phyloP scores from a whole-genome alignment of 2,797 vertebrate genomes.

The Chelon auratus region DNA sequence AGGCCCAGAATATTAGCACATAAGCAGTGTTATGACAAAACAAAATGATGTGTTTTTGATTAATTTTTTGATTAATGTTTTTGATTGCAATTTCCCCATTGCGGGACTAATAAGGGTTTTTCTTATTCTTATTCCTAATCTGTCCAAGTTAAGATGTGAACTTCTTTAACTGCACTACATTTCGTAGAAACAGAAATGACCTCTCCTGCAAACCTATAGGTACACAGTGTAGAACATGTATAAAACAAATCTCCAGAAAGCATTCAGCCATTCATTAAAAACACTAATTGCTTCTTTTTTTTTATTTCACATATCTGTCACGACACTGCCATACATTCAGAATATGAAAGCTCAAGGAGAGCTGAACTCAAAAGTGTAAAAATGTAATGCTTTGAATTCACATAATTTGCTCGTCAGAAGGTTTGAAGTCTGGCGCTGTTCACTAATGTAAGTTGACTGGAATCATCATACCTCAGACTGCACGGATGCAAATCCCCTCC shows the following conservation, averaged over 20 bases:
- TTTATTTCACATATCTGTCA: not conserved
- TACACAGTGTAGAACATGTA: not conserved
- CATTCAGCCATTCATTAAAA: not conserved
- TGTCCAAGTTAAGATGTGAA: not conserved
- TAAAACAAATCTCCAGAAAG: not conserved
- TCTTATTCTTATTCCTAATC: too few species aligned
- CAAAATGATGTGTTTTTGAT: not conserved
- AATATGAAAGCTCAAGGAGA: constrained; percentile 14
- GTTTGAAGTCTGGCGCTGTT: constrained; percentile 7
- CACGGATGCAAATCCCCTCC: constrained; percentile 37
- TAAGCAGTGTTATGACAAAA: not conserved
- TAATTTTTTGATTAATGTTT: too few species aligned
- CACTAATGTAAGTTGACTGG: constrained; percentile 11
- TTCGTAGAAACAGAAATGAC: not conserved
- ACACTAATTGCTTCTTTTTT: not conserved
- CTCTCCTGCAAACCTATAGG: not conserved
- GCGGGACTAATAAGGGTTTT: too few species aligned
- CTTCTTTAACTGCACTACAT: not conserved
- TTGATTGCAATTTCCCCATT: too few species aligned
- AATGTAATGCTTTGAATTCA: constrained; percentile 18
- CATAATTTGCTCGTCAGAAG: constrained; percentile 17
- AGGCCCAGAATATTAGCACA: not conserved
- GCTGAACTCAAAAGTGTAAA: not conserved
- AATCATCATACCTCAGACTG: constrained; percentile 5
- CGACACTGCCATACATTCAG: not conserved